These are phyloP conservation scores for Halictus quadricinctus DNA, from an alignment of 2,888 invertebrate species.

Conservation along the genomic window DNA sequence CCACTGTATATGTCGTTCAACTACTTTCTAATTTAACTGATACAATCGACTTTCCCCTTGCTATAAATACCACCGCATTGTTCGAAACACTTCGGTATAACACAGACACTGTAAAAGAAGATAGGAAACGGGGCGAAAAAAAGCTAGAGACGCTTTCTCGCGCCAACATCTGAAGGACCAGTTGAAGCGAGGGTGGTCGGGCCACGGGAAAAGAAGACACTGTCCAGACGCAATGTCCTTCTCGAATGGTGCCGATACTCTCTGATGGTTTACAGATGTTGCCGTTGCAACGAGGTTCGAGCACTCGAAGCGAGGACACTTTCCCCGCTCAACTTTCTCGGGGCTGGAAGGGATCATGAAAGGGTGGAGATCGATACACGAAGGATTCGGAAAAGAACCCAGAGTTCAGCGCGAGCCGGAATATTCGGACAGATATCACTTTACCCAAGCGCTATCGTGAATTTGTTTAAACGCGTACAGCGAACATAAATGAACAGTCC, in stretches of 20 bases:
- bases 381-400: neutral
- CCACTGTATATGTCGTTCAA: neutral
- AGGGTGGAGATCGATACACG: slow-evolving; percentile 16
- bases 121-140: neutral
- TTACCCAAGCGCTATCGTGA: too few relatives aligned
- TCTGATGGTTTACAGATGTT: slow-evolving; percentile 1
- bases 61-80: neutral
- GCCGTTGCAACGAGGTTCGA: neutral
- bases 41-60: slow-evolving; percentile 3
- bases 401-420: neutral
- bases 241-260: neutral
- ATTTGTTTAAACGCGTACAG: too few relatives aligned
- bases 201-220: neutral
- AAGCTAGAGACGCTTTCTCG: neutral
- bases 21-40: slow-evolving; percentile 3
- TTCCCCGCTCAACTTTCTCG: neutral
- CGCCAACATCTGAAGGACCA: neutral
- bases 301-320: neutral
- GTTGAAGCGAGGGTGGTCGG: neutral
- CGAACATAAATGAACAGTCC: too few relatives aligned
- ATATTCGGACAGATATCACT: neutral
- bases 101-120: neutral
- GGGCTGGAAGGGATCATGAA: neutral
- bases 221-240: neutral
- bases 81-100: neutral